These are phyloP conservation scores for Merops nubicus DNA, from an alignment of 2,113 vertebrate species.

Conservation along the genomic window DNA sequence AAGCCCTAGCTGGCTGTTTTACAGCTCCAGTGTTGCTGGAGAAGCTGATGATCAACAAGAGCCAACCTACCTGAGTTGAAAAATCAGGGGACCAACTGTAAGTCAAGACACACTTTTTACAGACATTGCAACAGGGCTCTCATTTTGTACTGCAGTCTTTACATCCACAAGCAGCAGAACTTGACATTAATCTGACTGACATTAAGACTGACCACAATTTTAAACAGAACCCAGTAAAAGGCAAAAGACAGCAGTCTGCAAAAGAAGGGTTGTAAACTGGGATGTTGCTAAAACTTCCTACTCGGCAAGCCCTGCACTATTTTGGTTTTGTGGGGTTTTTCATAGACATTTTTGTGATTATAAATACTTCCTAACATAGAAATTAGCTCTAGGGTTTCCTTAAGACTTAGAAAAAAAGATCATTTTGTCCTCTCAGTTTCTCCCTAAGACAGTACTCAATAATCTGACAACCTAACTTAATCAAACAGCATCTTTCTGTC, in stretches of 20 bases:
- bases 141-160: background rate
- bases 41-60: background rate
- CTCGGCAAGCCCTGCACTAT: background rate
- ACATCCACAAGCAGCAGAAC: background rate
- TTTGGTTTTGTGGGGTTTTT: background rate
- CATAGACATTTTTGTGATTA: too few relatives aligned
- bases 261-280: background rate
- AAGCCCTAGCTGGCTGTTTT: background rate
- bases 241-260: background rate
- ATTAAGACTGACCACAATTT: background rate
- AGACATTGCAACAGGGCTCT: background rate
- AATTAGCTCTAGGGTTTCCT: background rate
- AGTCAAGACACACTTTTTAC: background rate
- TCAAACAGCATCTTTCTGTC: background rate
- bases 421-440: background rate
- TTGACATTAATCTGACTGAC: too few relatives aligned
- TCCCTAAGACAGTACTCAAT: background rate
- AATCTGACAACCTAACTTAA: background rate
- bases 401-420: background rate
- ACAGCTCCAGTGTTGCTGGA: background rate
- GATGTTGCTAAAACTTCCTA: background rate
- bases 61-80: background rate
- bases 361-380: background rate
- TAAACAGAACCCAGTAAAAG: background rate
- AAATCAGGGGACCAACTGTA: background rate